Conservation (phyloP, 2,113 vertebrate genomes). For the Piliocolobus tephrosceles region DNA sequence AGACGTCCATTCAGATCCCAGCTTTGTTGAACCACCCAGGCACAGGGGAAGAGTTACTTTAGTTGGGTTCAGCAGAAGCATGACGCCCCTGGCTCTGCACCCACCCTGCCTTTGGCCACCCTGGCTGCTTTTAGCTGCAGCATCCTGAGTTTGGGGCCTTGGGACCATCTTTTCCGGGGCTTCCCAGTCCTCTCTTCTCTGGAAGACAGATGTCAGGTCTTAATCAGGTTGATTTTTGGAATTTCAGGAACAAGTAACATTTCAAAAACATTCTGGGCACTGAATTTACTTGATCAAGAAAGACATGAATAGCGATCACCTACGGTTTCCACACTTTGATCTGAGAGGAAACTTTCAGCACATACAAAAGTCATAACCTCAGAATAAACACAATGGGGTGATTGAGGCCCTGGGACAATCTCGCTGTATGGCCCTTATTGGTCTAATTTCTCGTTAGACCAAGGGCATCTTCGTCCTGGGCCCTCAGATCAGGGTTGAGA, state of each 20-base stretch:
- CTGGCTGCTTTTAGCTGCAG: neutral
- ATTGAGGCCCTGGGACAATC: neutral
- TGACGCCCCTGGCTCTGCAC: rapidly evolving
- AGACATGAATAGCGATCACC: neutral
- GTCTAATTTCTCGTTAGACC: neutral
- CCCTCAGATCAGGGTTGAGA: neutral
- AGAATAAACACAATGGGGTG: neutral
- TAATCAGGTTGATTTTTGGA: neutral
- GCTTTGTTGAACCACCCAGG: neutral
- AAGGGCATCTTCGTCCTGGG: neutral
- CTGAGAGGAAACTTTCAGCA: neutral
- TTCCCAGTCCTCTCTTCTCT: neutral
- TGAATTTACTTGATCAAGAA: neutral
- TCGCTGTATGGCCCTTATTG: neutral
- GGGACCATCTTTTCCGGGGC: neutral
- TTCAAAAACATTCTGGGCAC: neutral
- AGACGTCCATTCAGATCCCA: neutral
- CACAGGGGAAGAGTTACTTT: neutral
- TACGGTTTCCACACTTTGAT: neutral
- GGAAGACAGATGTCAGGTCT: neutral
- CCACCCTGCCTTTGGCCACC: neutral
- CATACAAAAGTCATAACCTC: neutral
- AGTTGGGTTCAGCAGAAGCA: neutral
- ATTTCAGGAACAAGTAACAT: neutral
- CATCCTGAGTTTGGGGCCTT: neutral